phyloP scores from a whole-genome alignment of 1,140 invertebrate genomes.

The Matsumurasca onukii region DNA sequence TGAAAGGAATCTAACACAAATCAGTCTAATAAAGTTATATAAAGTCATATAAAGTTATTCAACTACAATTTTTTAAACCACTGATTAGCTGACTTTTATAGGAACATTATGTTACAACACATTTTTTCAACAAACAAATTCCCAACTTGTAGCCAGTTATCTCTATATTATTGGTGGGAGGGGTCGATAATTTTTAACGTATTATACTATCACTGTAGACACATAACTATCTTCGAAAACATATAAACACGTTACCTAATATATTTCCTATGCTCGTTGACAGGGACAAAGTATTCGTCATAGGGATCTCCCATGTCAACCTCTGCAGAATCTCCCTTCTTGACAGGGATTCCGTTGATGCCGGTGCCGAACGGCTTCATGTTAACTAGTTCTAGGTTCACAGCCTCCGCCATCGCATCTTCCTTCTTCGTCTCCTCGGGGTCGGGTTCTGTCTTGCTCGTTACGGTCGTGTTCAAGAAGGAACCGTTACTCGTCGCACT shows the following conservation, averaged over 20 bases:
- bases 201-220: no score
- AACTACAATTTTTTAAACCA: no score
- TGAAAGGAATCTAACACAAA: no score
- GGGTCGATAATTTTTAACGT: no score
- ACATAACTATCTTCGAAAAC: no score
- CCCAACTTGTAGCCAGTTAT: no score
- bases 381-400: slow-evolving; percentile 77
- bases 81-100: no score
- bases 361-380: slow-evolving; percentile 60
- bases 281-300: slow-evolving; percentile 81
- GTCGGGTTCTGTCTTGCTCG: slow-evolving; percentile 25
- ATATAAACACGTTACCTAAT: slow-evolving; percentile 83
- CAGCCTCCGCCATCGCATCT: slow-evolving; percentile 61
- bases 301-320: slow-evolving; percentile 72
- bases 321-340: slow-evolving; percentile 66
- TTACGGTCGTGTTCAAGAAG: slow-evolving; percentile 29
- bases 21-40: no score
- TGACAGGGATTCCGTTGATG: slow-evolving; percentile 46
- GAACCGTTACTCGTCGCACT: slow-evolving; percentile 11
- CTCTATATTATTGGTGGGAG: no score
- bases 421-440: slow-evolving; percentile 1
- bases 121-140: no score
- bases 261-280: slow-evolving; percentile 80
- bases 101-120: no score
- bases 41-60: no score